Conservation (phyloP, 2,888 invertebrate species). For the Geotrupes spiniger region DNA sequence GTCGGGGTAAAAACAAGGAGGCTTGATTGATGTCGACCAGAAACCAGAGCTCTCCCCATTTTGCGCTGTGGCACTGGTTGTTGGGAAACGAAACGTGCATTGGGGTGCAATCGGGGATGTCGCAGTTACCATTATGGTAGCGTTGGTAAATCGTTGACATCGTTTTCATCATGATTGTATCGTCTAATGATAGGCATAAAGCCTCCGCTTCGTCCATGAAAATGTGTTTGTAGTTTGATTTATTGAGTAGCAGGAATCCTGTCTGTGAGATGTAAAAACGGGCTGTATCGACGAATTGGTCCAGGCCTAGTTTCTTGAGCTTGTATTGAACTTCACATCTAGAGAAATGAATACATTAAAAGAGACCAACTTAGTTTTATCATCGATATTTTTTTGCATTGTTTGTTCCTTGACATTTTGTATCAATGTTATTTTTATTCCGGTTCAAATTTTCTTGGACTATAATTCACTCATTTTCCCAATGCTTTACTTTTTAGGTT, state of each 20-base stretch:
- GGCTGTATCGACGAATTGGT: conserved; percentile 40
- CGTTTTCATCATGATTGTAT: conserved; percentile 37
- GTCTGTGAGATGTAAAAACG: conserved; percentile 41
- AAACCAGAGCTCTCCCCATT: conserved; percentile 46
- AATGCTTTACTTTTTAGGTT: too few species aligned
- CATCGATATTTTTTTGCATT: too few species aligned
- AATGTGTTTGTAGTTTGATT: conserved; percentile 42
- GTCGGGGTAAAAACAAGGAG: conserved; percentile 43
- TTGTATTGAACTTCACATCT: conserved; percentile 40
- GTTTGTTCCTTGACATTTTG: too few species aligned
- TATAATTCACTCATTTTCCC: too few species aligned
- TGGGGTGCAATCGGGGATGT: conserved; percentile 26
- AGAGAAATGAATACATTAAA: conserved; percentile 6
- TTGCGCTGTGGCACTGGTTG: conserved; percentile 17
- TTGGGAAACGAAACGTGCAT: conserved; percentile 25
- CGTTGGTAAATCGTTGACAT: conserved; percentile 34
- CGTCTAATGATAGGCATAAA: conserved; percentile 41
- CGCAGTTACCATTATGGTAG: conserved; percentile 40
- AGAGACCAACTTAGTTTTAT: neutral
- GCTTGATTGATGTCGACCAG: conserved; percentile 47
- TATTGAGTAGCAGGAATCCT: conserved; percentile 37
- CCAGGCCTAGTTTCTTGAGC: conserved; percentile 34
- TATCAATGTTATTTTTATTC: too few species aligned
- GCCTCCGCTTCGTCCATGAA: conserved; percentile 48
- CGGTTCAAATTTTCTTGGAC: too few species aligned